Base-by-base conservation (phyloP, 2,888 invertebrate genomes). In the Apodemia duryi region DNA sequence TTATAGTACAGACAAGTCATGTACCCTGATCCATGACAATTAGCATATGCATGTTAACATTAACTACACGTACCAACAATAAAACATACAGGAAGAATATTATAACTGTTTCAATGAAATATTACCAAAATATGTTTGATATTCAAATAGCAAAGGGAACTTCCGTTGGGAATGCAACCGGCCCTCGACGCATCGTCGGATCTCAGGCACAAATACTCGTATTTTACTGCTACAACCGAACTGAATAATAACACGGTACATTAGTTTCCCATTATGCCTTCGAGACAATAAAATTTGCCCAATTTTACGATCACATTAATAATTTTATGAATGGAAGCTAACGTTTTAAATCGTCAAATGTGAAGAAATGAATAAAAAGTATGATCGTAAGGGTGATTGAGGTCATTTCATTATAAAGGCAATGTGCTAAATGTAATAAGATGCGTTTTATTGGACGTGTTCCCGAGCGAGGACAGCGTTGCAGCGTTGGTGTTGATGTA, bases 241-340 rank as follows among this genome's bases (percentile, higher is more conserved):
- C 89, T 90, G 91, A 90, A 91, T 91, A 91, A 91, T 91, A 91
- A 89, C 91, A 91, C 91, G 91, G 85, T 88, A 91, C 91, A 91
- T 91, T 91, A 91, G 91, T 88, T 91, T 91, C 89, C 91, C 91
- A 91, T 91, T 91, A 91, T 91, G 85, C 84, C 88, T 87, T 83
- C 90, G 86, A 90, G 89, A 91, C 90, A 91, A 91, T 91, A 91
- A 91, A 91, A 91, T 89, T 91, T 91, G 87, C 89, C 84, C 91
- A 90, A 91, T 90, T 91, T 91, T 91, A 91, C 88, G 91, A 91
- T 86, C 88, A 77, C 91, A 91, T 91, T 88, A 91, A 91, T 91
- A 91, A 91, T 91, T 91, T 91, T 91, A 91, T 91, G 91, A 91
- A 91, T 90, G 88, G 89, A 86, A 87, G 88, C 90, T 86, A 87